phyloP scores from a whole-genome alignment of 2,113 vertebrate species.

The Zapornia atra region DNA sequence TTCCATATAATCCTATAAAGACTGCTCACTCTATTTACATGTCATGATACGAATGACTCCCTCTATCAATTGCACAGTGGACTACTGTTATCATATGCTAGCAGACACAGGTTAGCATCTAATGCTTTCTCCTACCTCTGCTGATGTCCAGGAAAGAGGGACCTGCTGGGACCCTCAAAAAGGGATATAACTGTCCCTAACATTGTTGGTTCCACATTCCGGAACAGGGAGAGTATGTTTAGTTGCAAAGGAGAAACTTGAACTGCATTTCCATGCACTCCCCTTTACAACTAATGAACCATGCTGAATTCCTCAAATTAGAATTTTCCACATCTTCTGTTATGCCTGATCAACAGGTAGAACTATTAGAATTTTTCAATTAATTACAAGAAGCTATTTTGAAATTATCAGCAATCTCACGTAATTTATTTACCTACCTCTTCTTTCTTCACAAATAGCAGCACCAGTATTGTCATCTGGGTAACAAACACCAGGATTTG shows the following conservation, averaged over 20 bases:
- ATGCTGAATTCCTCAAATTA: background rate
- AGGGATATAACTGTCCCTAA: background rate
- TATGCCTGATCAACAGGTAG: background rate
- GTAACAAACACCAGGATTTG: background rate
- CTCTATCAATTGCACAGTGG: background rate
- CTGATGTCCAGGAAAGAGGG: background rate
- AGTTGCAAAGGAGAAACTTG: background rate
- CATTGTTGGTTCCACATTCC: background rate
- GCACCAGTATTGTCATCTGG: background rate
- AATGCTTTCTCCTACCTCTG: background rate
- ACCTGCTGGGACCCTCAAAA: background rate
- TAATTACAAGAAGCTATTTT: background rate
- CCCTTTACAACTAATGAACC: background rate
- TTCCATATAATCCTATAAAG: background rate
- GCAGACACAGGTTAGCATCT: background rate
- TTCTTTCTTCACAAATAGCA: slow-evolving; percentile 27
- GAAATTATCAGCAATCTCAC: background rate
- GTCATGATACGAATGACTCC: background rate
- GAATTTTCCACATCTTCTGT: background rate
- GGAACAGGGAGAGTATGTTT: background rate
- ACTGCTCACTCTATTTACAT: background rate
- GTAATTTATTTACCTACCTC: slow-evolving; percentile 11
- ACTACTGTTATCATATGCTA: background rate
- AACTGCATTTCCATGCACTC: background rate
- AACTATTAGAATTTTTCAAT: background rate